Evolutionary conservation across 37 sponge, comb jelly and placozoan species (phyloP), one percentile per base, ranked within the genome.

Genomic region (Oscarella lobularis): DNA sequence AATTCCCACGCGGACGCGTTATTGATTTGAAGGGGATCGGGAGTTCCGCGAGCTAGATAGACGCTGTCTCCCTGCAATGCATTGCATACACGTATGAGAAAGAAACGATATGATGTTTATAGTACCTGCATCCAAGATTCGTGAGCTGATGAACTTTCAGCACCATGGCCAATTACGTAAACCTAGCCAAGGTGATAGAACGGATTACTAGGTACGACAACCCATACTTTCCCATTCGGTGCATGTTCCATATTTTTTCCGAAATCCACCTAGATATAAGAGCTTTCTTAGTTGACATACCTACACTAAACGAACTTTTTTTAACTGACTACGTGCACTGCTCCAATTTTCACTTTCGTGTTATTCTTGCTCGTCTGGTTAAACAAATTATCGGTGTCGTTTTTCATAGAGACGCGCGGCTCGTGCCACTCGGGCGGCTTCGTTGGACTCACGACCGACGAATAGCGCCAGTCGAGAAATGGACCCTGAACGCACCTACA

Each of bases 401-500:
- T 27, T 27, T 9, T 27, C 60, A 48, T 48, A 20, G 9, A 9
- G 9, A 48, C 60, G 9, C 60, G 60, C 9, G 60, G 60, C 60
- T 48, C 60, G 60, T 48, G 20, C 60, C 60, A 48, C 60, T 48
- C 14, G 20, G 60, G 60, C 9, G 60, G 60, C 20, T 9, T 48
- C 60, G 9, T 48, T 48, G 60, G 60, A 48, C 60, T 48, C 9
- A 48, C 60, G 20, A 48, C 60, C 9, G 60, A 27, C 60, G 60
- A 48, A 48, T 48, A 48, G 14, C 60, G 60, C 9, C 9, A 48
- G 20, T 48, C 60, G 20, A 48, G 9, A 48, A 48, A 48, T 27
- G 60, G 60, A 48, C 60, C 60, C 60, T 48, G 60, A 20, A 48
- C 60, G 20, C 60, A 48, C 60, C 60, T 48, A 48, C n/a, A n/a